Conservation (phyloP, 2,888 invertebrate genomes). For the Lottia gigantea region DNA sequence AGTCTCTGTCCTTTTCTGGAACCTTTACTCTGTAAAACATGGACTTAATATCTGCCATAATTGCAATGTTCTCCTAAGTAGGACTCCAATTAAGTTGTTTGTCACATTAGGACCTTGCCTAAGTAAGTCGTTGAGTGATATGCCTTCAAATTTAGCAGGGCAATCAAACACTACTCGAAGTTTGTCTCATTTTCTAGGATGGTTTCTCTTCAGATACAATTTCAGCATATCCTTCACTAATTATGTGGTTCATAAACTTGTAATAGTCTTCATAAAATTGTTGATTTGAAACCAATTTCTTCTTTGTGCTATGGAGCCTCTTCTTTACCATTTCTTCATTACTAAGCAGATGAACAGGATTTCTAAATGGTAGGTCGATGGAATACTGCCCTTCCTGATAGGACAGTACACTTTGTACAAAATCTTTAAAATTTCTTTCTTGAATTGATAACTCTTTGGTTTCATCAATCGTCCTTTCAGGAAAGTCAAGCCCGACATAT, state of each 20-base stretch:
- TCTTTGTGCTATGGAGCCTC: conserved; percentile 7
- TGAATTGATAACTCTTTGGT: conserved; percentile 17
- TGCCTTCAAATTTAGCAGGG: conserved; percentile 28
- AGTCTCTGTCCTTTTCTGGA: conserved; percentile 24
- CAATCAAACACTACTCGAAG: conserved; percentile 33
- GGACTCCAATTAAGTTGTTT: conserved; percentile 34
- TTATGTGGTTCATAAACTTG: conserved; percentile 14
- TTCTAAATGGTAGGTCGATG: conserved; percentile 19
- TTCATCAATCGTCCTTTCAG: conserved; percentile 16
- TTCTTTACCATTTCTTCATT: conserved; percentile 12
- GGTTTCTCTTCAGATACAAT: conserved; percentile 16
- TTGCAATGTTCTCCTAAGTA: conserved; percentile 31
- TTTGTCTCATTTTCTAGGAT: conserved; percentile 25
- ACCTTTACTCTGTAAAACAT: conserved; percentile 34
- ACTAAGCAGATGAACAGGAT: conserved; percentile 16
- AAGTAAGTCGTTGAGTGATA: conserved; percentile 32
- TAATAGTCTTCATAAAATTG: conserved; percentile 15
- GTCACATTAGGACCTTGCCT: conserved; percentile 38
- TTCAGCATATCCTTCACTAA: conserved; percentile 21
- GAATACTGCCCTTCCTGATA: conserved; percentile 19
- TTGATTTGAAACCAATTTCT: conserved; percentile 7
- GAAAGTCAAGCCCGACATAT: conserved; percentile 19
- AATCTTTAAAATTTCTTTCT: conserved; percentile 18
- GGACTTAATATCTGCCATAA: conserved; percentile 34
- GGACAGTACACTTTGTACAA: conserved; percentile 6